phyloP scores from a whole-genome alignment of 1,140 invertebrate species.

The Apis mellifera region DNA sequence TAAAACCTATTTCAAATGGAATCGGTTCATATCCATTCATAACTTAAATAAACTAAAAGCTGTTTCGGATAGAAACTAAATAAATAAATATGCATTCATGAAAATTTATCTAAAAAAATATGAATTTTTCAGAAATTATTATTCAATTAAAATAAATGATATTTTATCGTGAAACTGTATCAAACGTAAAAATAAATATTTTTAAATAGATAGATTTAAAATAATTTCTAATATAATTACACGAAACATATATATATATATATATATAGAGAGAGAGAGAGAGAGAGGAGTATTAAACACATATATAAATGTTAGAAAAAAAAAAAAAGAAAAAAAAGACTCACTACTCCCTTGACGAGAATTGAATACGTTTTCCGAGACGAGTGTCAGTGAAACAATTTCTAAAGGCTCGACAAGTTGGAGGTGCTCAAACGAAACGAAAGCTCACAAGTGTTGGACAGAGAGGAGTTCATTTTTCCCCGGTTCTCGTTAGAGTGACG shows the following conservation, averaged over 20 bases:
- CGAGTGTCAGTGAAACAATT: constrained; percentile 48
- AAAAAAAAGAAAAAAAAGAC: not conserved
- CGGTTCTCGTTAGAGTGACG: constrained; percentile 18
- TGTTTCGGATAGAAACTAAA: not conserved
- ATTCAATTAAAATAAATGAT: not conserved
- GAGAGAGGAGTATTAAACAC: no score
- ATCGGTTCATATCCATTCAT: constrained; percentile 32
- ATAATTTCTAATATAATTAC: no score
- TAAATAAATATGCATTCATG: constrained; percentile 20
- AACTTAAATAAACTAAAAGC: constrained; percentile 43
- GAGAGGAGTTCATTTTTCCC: not conserved
- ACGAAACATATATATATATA: no score
- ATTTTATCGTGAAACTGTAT: not conserved
- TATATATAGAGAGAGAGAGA: no score
- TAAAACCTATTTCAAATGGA: constrained; percentile 41
- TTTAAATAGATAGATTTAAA: no score
- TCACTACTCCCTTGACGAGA: constrained; percentile 21
- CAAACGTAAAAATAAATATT: not conserved
- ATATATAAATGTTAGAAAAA: constrained; percentile 18
- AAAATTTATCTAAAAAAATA: constrained; percentile 11
- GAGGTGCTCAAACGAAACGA: constrained; percentile 18
- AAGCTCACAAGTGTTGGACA: not conserved
- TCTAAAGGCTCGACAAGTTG: constrained; percentile 38
- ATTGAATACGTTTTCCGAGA: constrained; percentile 44
- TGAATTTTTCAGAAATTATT: not conserved